Percentiles rank a stretch among this genome's conserved stretches.
Conservation (phyloP, 1,140 invertebrate genomes). For the Neuroterus valhalla region DNA sequence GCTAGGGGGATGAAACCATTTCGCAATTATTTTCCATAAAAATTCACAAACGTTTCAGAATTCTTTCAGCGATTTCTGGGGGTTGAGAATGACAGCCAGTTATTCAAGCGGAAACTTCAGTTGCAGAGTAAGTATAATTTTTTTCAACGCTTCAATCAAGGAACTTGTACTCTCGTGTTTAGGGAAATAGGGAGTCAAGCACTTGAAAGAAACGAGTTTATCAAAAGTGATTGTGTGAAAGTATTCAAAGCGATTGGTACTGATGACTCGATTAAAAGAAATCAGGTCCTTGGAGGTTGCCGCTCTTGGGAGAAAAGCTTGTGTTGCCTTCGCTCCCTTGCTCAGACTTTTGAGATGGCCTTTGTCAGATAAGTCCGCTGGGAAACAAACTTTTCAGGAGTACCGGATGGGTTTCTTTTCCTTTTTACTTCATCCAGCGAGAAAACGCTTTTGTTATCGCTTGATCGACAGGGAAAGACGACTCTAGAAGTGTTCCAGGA, state of each 20-base stretch:
- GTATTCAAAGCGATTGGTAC: conserved; percentile 22
- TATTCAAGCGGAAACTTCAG: conserved; percentile 6
- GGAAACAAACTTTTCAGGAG: conserved; percentile 59
- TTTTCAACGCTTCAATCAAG: conserved; percentile 9
- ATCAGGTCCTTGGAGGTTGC: conserved; percentile 58
- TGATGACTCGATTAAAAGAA: conserved; percentile 46
- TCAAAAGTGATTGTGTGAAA: neutral
- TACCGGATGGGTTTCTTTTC: conserved; percentile 42
- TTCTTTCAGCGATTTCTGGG: too few species aligned
- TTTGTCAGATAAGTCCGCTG: conserved; percentile 56
- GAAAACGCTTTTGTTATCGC: conserved; percentile 35
- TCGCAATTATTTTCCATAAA: too few species aligned
- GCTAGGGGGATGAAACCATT: too few species aligned
- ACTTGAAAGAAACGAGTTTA: conserved; percentile 11
- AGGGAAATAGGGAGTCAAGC: conserved; percentile 5
- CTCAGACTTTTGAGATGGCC: conserved; percentile 52
- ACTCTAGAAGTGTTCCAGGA: conserved; percentile 40
- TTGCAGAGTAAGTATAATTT: conserved; percentile 18
- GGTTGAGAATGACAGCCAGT: too few species aligned
- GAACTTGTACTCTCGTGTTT: neutral
- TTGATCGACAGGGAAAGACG: conserved; percentile 38
- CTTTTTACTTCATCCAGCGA: conserved; percentile 7
- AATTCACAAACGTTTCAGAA: too few species aligned
- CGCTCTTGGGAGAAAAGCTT: conserved; percentile 54
- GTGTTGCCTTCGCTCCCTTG: conserved; percentile 49